phyloP scores from a whole-genome alignment of 2,113 vertebrate genomes.

The Cyprinodon brontotheroides region DNA sequence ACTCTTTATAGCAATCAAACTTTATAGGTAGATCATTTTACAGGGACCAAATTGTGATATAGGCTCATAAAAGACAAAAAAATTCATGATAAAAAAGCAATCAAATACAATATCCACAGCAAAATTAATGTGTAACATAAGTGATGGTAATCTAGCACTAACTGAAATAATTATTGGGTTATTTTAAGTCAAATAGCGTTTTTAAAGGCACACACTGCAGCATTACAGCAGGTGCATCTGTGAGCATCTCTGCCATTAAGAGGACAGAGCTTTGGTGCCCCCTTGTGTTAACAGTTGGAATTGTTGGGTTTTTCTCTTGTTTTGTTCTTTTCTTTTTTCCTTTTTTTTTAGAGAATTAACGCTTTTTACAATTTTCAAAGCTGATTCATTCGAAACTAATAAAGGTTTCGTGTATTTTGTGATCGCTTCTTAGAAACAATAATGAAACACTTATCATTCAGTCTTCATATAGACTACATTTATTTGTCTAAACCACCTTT shows the following conservation, averaged over 20 bases:
- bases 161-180: constrained; percentile 2
- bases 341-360: neutral
- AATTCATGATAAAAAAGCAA: too few relatives aligned
- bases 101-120: too few relatives aligned
- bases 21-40: too few relatives aligned
- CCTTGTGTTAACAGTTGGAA: constrained; percentile 7
- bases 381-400: neutral
- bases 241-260: neutral
- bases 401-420: neutral
- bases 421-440: too few relatives aligned
- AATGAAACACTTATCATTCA: too few relatives aligned
- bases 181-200: neutral
- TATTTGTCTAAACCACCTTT: too few relatives aligned
- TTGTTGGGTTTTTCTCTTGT: neutral
- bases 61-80: too few relatives aligned
- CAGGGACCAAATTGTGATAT: too few relatives aligned
- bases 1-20: neutral
- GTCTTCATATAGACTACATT: too few relatives aligned
- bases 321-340: too few relatives aligned
- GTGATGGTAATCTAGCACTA: constrained; percentile 6
- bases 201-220: constrained; percentile 2
- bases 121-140: too few relatives aligned
- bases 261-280: constrained; percentile 31
- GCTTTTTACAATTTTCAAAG: neutral
- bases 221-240: constrained; percentile 4